These are phyloP conservation scores for Malurus alboscapulatus DNA, from an alignment of 2,113 vertebrate species.

Conservation along the genomic window DNA sequence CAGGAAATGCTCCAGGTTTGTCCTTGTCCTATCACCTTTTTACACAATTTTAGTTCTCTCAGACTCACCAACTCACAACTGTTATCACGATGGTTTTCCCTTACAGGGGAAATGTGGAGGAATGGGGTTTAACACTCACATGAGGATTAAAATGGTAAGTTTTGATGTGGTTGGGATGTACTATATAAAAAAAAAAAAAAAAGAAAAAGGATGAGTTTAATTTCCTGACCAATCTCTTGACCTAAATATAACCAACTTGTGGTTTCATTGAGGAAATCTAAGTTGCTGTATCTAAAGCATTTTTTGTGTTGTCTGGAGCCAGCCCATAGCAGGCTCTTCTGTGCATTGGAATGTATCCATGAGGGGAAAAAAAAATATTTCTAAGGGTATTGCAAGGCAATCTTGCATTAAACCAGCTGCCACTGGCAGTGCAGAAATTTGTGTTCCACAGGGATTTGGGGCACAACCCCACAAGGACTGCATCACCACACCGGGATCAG, in stretches of 20 bases:
- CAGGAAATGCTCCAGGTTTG: neutral
- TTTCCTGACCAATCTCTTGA: neutral
- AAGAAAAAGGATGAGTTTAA: neutral
- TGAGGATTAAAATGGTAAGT: neutral
- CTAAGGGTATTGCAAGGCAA: neutral
- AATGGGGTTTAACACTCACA: neutral
- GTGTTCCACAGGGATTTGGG: neutral
- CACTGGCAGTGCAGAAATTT: neutral
- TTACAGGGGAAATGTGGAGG: neutral
- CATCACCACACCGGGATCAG: fast-evolving
- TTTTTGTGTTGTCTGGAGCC: neutral
- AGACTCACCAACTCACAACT: neutral
- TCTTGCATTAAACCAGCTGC: neutral
- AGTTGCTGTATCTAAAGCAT: neutral
- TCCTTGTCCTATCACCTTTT: neutral
- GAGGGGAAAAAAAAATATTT: neutral
- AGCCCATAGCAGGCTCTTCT: neutral
- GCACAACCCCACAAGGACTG: neutral
- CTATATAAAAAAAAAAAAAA: neutral
- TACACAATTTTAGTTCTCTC: neutral
- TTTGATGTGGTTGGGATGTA: neutral
- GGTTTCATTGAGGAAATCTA: neutral
- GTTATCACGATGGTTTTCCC: neutral
- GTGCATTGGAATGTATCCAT: neutral
- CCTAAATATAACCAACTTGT: neutral